A percentile compares a stretch with the other conserved stretches of the same genome.
Conservation (phyloP, 2,888 invertebrate species). For the Tanaodytes sp. region DNA sequence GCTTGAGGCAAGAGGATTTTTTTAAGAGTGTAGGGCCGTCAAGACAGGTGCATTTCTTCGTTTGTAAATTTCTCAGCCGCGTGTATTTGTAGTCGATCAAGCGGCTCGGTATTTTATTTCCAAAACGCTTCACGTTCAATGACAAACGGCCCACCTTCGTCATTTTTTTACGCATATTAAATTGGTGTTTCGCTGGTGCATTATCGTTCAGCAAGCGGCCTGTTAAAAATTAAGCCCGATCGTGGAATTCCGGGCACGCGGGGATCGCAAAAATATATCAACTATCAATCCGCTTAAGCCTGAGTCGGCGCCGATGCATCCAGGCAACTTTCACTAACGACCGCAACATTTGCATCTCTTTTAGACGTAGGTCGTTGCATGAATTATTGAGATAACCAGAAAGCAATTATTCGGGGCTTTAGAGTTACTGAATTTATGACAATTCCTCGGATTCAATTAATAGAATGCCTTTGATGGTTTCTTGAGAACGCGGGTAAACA, state of each 20-base stretch:
- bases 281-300: constrained; percentile 38
- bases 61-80: no score
- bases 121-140: constrained; percentile 13
- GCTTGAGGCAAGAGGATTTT: no score
- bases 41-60: no score
- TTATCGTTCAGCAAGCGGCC: constrained; percentile 5
- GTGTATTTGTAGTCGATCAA: no score
- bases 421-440: constrained; percentile 11
- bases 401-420: constrained; percentile 37
- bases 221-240: constrained; percentile 32
- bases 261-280: constrained; percentile 26
- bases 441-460: constrained; percentile 27
- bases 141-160: constrained; percentile 12
- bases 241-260: constrained; percentile 13
- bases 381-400: constrained; percentile 39
- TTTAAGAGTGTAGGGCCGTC: no score
- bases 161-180: constrained; percentile 10
- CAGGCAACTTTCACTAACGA: constrained; percentile 40
- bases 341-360: constrained; percentile 42
- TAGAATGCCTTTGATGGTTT: constrained; percentile 21
- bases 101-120: no score
- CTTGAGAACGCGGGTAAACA: constrained; percentile 8
- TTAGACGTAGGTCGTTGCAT: constrained; percentile 33
- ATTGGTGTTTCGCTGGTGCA: constrained; percentile 11
- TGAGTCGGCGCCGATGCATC: constrained; percentile 22